A percentile compares a stretch with the other conserved stretches of the same genome.
These are phyloP conservation scores for Xylota sylvarum DNA, from an alignment of 2,888 invertebrate genomes.

Conservation along the genomic window DNA sequence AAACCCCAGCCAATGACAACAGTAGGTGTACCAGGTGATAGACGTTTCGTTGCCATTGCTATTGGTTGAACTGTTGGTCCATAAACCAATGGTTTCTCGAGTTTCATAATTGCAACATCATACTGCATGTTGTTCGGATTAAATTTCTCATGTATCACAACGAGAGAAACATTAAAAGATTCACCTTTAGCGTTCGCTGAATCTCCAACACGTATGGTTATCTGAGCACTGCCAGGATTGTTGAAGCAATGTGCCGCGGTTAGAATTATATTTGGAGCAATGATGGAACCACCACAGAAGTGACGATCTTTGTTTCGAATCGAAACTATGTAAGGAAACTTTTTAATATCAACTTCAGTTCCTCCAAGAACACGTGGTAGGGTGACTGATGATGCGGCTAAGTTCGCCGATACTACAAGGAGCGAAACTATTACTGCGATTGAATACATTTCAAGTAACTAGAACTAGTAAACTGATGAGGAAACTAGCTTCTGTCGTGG, in stretches of 20 bases:
- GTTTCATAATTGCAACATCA: slow-evolving; percentile 19
- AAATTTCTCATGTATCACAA: slow-evolving; percentile 1
- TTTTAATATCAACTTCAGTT: not conserved
- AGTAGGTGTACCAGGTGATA: not conserved
- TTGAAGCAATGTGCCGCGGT: slow-evolving; percentile 34
- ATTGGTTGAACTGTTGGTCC: slow-evolving; percentile 18
- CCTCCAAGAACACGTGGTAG: slow-evolving; percentile 15
- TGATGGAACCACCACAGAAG: slow-evolving; percentile 28
- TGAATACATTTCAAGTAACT: not conserved
- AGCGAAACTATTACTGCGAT: not conserved
- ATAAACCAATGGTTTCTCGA: not conserved
- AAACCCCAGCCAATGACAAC: slow-evolving; percentile 33
- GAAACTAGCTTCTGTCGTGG: not conserved
- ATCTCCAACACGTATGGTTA: slow-evolving; percentile 18
- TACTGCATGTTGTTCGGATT: not conserved
- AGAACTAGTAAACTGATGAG: not conserved
- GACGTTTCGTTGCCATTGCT: slow-evolving; percentile 2
- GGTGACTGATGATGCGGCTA: not conserved
- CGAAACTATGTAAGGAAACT: slow-evolving; percentile 18
- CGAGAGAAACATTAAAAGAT: not conserved
- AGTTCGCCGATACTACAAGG: not conserved
- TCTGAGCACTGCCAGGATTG: not conserved
- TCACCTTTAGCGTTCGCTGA: not conserved
- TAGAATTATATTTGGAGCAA: slow-evolving; percentile 5
- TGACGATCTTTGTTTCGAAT: slow-evolving; percentile 16